Conservation (phyloP, 2,888 invertebrate genomes). For the Crematogaster levior region DNA sequence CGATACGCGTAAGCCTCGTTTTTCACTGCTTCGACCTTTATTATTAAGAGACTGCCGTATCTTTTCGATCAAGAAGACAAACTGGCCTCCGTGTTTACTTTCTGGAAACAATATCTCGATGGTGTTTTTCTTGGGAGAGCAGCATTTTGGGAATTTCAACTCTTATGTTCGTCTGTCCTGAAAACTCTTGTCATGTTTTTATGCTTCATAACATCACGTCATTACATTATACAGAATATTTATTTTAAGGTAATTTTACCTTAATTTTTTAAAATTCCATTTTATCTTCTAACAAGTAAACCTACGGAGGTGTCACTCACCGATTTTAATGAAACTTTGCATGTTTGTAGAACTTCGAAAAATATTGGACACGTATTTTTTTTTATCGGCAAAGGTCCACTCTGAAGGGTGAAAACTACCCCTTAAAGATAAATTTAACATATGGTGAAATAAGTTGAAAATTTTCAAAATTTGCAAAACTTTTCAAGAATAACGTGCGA, state of each 20-base stretch:
- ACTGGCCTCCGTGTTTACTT: slow-evolving; percentile 48
- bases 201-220: neutral
- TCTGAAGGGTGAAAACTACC: too few relatives aligned
- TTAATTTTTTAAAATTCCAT: too few relatives aligned
- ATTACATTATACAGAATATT: neutral
- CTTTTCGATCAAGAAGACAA: slow-evolving; percentile 59
- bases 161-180: neutral
- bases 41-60: slow-evolving; percentile 49
- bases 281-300: slow-evolving; percentile 21
- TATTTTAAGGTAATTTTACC: slow-evolving; percentile 16
- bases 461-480: too few relatives aligned
- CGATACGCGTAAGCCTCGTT: slow-evolving; percentile 18
- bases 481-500: too few relatives aligned
- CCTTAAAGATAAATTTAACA: too few relatives aligned
- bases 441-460: too few relatives aligned
- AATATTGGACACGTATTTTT: too few relatives aligned
- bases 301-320: too few relatives aligned
- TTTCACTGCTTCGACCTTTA: slow-evolving; percentile 4
- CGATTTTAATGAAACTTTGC: too few relatives aligned
- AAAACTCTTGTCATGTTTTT: neutral
- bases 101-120: slow-evolving; percentile 42
- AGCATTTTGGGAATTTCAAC: slow-evolving; percentile 27
- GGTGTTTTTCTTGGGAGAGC: slow-evolving; percentile 30
- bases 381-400: too few relatives aligned
- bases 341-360: too few relatives aligned